Evolutionary conservation across 37 sponge, comb jelly and placozoan species (phyloP).

Genomic region (Aplysina aerophoba): DNA sequence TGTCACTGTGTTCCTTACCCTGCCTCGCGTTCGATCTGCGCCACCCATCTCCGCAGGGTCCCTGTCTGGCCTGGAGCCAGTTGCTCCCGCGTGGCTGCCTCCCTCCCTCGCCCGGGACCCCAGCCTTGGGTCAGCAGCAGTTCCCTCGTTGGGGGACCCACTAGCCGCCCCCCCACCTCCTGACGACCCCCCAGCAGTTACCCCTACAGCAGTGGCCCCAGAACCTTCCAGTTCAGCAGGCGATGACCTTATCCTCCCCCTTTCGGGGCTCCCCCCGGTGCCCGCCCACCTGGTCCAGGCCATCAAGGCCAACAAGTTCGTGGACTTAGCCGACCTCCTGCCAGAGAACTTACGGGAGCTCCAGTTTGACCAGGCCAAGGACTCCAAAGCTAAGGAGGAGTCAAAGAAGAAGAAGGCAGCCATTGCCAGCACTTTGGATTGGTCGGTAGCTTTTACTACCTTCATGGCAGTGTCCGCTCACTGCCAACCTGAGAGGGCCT

Average conservation of each 20-base stretch:
- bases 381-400: conserved; percentile 1
- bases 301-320: neutral
- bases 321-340: neutral
- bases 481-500: neutral
- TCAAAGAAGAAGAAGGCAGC: neutral
- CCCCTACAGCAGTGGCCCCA: no score
- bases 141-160: no score
- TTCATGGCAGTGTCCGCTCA: neutral
- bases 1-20: no score
- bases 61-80: no score
- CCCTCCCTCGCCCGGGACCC: no score
- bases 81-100: no score
- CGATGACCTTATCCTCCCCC: conserved; percentile 7
- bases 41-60: no score
- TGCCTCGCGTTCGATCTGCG: no score
- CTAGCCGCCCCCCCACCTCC: no score
- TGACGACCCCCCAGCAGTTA: no score
- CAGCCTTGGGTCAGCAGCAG: no score
- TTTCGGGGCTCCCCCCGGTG: neutral
- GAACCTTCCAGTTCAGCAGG: no score
- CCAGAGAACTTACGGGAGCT: neutral
- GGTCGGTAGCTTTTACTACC: neutral
- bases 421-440: neutral
- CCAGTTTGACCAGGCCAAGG: neutral
- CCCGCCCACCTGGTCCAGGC: neutral